phyloP scores from a whole-genome alignment of 2,797 vertebrate species.

The Myiothlypis coronata region DNA sequence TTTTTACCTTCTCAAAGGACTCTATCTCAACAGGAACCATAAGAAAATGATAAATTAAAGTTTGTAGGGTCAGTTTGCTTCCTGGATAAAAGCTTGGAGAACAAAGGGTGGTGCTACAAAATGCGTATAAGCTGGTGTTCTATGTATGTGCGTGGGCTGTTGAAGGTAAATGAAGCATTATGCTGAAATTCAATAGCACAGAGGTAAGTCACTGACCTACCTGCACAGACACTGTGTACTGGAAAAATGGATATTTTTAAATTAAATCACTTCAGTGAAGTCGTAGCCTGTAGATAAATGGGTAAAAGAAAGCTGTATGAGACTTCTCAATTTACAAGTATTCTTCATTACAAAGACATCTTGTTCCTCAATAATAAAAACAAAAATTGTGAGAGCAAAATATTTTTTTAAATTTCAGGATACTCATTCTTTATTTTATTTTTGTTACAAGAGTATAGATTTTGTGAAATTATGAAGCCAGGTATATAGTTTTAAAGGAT shows the following conservation, averaged over 20 bases:
- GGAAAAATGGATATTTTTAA: constrained; percentile 24
- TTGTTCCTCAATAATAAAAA: background rate
- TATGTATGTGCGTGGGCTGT: background rate
- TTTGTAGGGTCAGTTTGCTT: background rate
- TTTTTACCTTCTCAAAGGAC: background rate
- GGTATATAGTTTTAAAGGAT: background rate
- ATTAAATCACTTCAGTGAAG: constrained; percentile 31
- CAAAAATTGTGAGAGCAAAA: background rate
- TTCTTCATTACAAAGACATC: background rate
- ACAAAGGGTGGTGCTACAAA: constrained; percentile 8
- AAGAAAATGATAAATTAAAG: background rate
- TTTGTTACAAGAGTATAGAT: background rate
- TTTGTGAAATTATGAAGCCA: background rate
- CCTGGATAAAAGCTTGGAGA: constrained; percentile 16
- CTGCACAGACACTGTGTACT: background rate
- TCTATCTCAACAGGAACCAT: background rate
- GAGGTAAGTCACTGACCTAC: constrained; percentile 10
- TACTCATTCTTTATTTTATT: background rate
- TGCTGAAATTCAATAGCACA: constrained; percentile 41
- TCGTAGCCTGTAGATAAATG: background rate
- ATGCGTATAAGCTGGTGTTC: background rate
- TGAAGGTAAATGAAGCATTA: constrained; percentile 48
- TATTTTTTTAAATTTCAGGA: background rate
- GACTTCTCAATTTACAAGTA: background rate
- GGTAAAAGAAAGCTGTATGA: background rate